phyloP scores from a whole-genome alignment of 2,113 vertebrate genomes.

The Takifugu flavidus region DNA sequence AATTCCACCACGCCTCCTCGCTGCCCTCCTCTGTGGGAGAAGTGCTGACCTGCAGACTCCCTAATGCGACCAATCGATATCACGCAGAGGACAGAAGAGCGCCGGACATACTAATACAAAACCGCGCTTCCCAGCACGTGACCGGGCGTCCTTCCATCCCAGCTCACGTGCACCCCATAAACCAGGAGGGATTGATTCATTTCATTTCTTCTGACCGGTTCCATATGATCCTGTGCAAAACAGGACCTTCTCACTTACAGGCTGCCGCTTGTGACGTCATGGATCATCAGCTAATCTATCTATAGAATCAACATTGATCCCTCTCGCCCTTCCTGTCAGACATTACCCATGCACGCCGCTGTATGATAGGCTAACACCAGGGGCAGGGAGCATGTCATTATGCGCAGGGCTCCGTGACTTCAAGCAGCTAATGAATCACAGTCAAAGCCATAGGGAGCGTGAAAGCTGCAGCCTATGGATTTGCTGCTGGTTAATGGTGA shows the following conservation, averaged over 20 bases:
- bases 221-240: slow-evolving; percentile 50
- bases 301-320: slow-evolving; percentile 66
- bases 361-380: slow-evolving; percentile 27
- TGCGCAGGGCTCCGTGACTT: slow-evolving; percentile 36
- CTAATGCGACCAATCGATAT: slow-evolving; percentile 67
- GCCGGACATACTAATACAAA: slow-evolving; percentile 56
- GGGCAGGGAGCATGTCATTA: slow-evolving; percentile 50
- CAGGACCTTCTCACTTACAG: slow-evolving; percentile 42
- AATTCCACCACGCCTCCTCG: slow-evolving; percentile 20
- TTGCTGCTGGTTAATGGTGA: slow-evolving; percentile 39
- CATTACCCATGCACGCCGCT: slow-evolving; percentile 52
- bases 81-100: slow-evolving; percentile 49
- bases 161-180: slow-evolving; percentile 9
- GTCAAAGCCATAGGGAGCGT: slow-evolving; percentile 47
- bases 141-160: slow-evolving; percentile 13
- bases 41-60: slow-evolving; percentile 63
- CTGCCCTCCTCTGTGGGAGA: slow-evolving; percentile 33
- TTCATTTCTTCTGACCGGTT: slow-evolving; percentile 46
- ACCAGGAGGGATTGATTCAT: slow-evolving; percentile 48
- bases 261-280: slow-evolving; percentile 45
- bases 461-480: slow-evolving; percentile 36
- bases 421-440: slow-evolving; percentile 62
- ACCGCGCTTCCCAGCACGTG: slow-evolving; percentile 39
- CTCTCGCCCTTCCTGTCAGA: slow-evolving; percentile 57
- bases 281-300: slow-evolving; percentile 70